phyloP scores from a whole-genome alignment of 2,113 vertebrate genomes.

The Prunella fulvescens region DNA sequence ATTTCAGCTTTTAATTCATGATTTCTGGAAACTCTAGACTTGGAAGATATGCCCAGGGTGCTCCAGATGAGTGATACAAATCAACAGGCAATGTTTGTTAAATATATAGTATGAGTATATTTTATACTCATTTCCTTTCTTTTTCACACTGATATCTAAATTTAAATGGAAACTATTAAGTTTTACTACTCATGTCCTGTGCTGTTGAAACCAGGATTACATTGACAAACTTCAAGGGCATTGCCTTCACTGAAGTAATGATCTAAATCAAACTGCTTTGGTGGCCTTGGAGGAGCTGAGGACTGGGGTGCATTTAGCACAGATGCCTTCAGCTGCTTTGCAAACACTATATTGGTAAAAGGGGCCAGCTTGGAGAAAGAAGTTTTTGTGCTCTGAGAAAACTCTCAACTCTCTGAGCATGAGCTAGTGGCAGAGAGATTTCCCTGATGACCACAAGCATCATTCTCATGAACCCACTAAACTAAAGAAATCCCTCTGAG shows the following conservation, averaged over 20 bases:
- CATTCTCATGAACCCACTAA: not conserved
- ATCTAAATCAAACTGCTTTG: not conserved
- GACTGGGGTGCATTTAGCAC: not conserved
- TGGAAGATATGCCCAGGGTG: not conserved
- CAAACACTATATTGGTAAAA: not conserved
- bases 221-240: not conserved
- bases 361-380: not conserved
- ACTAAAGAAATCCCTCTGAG: not conserved
- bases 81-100: not conserved
- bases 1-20: not conserved
- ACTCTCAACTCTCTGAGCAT: not conserved
- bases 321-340: not conserved
- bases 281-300: not conserved
- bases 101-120: not conserved
- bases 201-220: not conserved
- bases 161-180: not conserved
- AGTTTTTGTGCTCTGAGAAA: not conserved
- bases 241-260: not conserved
- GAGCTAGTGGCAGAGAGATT: not conserved
- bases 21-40: not conserved
- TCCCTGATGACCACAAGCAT: not conserved
- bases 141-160: not conserved
- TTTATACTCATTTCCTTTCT: not conserved
- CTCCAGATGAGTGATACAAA: not conserved
- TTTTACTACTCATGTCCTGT: not conserved